A percentile compares a stretch with the other conserved stretches of the same genome.
Conservation (phyloP, 2,888 invertebrate species). For the Andrena flavipes region DNA sequence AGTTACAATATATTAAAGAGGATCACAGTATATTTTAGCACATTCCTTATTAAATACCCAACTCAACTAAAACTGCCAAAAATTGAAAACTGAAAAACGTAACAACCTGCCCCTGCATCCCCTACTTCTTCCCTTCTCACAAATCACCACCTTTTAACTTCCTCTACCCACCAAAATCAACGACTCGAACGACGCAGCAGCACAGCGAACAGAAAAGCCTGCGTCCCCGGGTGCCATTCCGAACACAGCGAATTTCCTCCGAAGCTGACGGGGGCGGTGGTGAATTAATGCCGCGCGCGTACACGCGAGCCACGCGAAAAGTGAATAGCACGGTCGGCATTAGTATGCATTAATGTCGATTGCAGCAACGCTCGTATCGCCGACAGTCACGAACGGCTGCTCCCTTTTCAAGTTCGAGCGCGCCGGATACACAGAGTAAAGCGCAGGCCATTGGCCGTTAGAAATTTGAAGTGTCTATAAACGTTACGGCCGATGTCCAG, state of each 20-base stretch:
- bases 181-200: too few species aligned
- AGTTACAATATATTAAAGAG: too few species aligned
- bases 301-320: constrained; percentile 50
- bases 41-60: too few species aligned
- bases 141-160: too few species aligned
- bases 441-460: background rate
- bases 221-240: background rate
- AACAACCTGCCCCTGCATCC: too few species aligned
- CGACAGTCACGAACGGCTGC: constrained; percentile 50
- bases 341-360: constrained; percentile 61
- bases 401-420: constrained; percentile 2
- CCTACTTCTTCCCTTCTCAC: too few species aligned
- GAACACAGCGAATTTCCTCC: constrained; percentile 1
- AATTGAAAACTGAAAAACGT: too few species aligned
- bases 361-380: constrained; percentile 31
- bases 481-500: background rate
- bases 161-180: too few species aligned
- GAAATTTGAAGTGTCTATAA: constrained; percentile 15
- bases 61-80: too few species aligned
- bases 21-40: too few species aligned
- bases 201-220: too few species aligned
- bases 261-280: constrained; percentile 6
- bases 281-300: constrained; percentile 60
- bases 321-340: constrained; percentile 60
- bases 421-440: background rate